Evolutionary conservation across 2,888 invertebrate species (phyloP).

Genomic region (Scelioninae gen. 1): DNA sequence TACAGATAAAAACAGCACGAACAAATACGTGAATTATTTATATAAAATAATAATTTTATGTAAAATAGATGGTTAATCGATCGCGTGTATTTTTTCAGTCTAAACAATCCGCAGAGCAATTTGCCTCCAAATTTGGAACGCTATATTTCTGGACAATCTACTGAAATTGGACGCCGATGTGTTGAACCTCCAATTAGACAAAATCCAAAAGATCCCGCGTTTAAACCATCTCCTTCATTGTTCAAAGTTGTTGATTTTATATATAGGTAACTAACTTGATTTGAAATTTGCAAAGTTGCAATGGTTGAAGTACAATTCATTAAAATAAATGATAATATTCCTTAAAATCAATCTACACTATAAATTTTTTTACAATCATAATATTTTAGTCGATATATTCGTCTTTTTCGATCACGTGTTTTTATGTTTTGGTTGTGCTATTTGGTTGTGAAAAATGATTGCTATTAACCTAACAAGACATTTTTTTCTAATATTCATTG

Average conservation of each 20-base stretch:
- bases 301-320: neutral
- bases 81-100: conserved; percentile 79
- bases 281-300: no score
- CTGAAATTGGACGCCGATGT: conserved; percentile 89
- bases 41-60: neutral
- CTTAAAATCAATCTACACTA: no score
- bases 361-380: no score
- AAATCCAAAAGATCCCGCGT: conserved; percentile 85
- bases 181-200: conserved; percentile 88
- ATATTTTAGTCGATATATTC: no score
- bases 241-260: conserved; percentile 87
- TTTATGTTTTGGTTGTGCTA: no score
- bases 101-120: conserved; percentile 87
- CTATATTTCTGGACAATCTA: conserved; percentile 88
- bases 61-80: neutral
- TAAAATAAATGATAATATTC: neutral
- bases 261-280: conserved; percentile 76
- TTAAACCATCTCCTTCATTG: conserved; percentile 87
- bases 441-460: no score
- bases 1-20: no score
- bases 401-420: no score
- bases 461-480: no score
- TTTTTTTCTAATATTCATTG: no score
- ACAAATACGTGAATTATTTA: neutral
- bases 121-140: conserved; percentile 87